Percentiles rank a stretch among this genome's conserved stretches.
phyloP scores from a whole-genome alignment of 2,113 vertebrate genomes.

The Ptilonorhynchus violaceus region DNA sequence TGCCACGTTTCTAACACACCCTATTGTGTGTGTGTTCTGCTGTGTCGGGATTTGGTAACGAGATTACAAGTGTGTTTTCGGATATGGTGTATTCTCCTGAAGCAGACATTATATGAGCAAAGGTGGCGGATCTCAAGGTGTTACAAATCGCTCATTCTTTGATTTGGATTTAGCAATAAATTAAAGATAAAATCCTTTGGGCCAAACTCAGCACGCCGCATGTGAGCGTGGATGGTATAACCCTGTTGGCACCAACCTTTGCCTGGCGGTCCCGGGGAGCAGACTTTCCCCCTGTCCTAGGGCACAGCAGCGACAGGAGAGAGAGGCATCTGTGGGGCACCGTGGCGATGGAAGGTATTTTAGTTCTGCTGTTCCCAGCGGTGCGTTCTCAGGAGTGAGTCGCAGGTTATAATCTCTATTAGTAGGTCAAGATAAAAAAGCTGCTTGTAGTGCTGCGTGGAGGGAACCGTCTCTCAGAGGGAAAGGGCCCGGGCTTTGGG shows the following conservation, averaged over 20 bases:
- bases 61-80: background rate
- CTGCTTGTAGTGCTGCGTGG: background rate
- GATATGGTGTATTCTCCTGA: background rate
- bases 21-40: background rate
- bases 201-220: background rate
- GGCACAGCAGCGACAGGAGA: background rate
- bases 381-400: background rate
- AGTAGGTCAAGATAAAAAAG: background rate
- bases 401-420: background rate
- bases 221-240: background rate
- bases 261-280: fast-evolving
- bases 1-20: background rate
- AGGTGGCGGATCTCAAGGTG: background rate
- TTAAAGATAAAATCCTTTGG: background rate
- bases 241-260: fast-evolving
- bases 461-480: background rate
- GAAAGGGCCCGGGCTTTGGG: background rate
- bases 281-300: background rate
- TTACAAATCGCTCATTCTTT: background rate
- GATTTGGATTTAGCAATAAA: background rate
- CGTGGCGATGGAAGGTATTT: background rate
- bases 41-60: background rate
- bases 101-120: background rate
- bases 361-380: background rate
- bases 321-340: background rate